Evolutionary conservation across 2,888 invertebrate genomes (phyloP).

Genomic region (Serrognathus titanus): DNA sequence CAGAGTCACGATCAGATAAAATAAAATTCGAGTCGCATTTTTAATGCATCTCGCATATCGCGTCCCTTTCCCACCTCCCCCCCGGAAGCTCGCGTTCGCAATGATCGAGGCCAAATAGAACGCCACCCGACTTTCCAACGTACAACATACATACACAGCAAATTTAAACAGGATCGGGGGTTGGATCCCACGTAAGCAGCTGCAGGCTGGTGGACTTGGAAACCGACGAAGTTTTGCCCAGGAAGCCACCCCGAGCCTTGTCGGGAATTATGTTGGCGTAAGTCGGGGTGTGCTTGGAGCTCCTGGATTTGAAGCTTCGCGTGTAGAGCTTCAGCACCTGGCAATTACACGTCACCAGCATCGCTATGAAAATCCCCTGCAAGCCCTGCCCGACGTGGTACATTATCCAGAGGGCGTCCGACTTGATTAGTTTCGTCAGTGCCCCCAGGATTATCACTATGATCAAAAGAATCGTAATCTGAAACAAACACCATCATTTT

Average conservation of each 20-base stretch:
- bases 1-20: too few species aligned
- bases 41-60: too few species aligned
- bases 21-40: too few species aligned
- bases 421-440: constrained; percentile 44
- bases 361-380: constrained; percentile 61
- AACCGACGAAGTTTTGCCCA: constrained; percentile 27
- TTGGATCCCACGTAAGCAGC: constrained; percentile 48
- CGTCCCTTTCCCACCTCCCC: too few species aligned
- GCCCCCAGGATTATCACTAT: constrained; percentile 45
- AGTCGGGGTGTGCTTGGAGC: constrained; percentile 16
- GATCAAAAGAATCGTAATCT: constrained; percentile 47
- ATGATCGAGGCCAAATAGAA: not conserved
- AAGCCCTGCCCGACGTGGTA: constrained; percentile 51
- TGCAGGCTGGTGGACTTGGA: constrained; percentile 48
- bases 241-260: constrained; percentile 25
- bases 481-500: constrained; percentile 20
- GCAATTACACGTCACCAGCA: constrained; percentile 63
- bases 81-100: too few species aligned
- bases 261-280: constrained; percentile 31
- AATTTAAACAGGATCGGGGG: constrained; percentile 47
- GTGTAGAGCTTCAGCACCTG: constrained; percentile 49
- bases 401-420: constrained; percentile 47
- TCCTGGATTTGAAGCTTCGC: constrained; percentile 33
- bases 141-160: not conserved
- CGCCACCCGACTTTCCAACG: not conserved